A percentile compares a stretch with the other conserved stretches of the same genome.
Conservation (phyloP, 2,797 vertebrate genomes). For the Xenentodon cancila region DNA sequence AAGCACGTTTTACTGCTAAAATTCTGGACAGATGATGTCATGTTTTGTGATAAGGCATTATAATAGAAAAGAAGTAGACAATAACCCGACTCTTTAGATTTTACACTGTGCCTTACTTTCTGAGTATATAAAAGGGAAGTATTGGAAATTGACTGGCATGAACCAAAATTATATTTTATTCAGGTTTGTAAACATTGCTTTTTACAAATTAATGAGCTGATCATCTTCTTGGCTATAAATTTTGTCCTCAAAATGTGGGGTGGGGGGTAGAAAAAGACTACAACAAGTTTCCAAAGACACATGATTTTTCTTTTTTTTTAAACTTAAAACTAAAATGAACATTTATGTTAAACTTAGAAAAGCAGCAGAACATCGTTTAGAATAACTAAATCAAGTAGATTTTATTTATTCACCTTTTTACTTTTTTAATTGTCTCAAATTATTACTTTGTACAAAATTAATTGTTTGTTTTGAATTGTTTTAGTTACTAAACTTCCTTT, state of each 20-base stretch:
- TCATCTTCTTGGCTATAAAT: not conserved
- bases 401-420: too few relatives aligned
- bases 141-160: not conserved
- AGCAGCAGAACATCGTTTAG: too few relatives aligned
- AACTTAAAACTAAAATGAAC: too few relatives aligned
- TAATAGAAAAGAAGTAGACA: conserved; percentile 11
- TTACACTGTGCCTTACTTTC: not conserved
- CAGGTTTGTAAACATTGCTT: not conserved
- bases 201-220: not conserved
- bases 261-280: not conserved
- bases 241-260: not conserved
- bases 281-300: not conserved
- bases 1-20: conserved; percentile 39
- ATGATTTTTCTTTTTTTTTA: not conserved
- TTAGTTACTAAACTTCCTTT: too few relatives aligned
- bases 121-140: not conserved
- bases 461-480: too few relatives aligned
- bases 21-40: conserved; percentile 54
- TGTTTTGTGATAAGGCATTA: conserved; percentile 22
- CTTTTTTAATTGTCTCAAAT: too few relatives aligned
- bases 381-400: too few relatives aligned
- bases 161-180: not conserved
- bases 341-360: not conserved
- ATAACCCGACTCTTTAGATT: conserved; percentile 19
- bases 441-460: too few relatives aligned